phyloP scores from a whole-genome alignment of 1,140 invertebrate species.

The Reticulitermes speratus region DNA sequence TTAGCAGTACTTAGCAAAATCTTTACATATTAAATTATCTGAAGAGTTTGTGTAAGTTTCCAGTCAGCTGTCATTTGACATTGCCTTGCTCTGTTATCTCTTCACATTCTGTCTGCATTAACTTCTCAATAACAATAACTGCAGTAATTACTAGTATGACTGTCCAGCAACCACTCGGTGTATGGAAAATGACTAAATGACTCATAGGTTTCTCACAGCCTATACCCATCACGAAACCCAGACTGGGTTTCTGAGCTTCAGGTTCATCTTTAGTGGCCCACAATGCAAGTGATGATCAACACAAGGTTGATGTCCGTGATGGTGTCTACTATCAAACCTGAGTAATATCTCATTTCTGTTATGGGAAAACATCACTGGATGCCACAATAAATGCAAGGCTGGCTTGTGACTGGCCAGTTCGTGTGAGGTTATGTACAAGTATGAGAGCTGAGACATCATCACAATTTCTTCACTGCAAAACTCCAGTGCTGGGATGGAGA shows the following conservation, averaged over 20 bases:
- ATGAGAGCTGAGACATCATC: conserved; percentile 15
- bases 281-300: not conserved
- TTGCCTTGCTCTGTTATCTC: no score
- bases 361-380: not conserved
- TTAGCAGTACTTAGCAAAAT: no score
- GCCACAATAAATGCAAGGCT: not conserved
- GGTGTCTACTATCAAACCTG: not conserved
- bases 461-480: conserved; percentile 31
- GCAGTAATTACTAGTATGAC: no score
- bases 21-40: no score
- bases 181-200: conserved; percentile 29
- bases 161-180: no score
- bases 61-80: no score
- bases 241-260: not conserved
- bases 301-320: not conserved
- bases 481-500: conserved; percentile 67
- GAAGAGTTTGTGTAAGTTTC: no score
- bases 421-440: not conserved
- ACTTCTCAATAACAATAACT: no score
- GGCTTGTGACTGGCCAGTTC: conserved; percentile 6
- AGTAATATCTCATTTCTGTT: not conserved
- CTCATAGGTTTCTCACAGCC: conserved; percentile 27
- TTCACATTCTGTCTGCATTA: no score
- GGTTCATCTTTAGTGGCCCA: not conserved
- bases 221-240: conserved; percentile 11